phyloP scores from a whole-genome alignment of 2,113 vertebrate species.

The Lophotis ruficrista region DNA sequence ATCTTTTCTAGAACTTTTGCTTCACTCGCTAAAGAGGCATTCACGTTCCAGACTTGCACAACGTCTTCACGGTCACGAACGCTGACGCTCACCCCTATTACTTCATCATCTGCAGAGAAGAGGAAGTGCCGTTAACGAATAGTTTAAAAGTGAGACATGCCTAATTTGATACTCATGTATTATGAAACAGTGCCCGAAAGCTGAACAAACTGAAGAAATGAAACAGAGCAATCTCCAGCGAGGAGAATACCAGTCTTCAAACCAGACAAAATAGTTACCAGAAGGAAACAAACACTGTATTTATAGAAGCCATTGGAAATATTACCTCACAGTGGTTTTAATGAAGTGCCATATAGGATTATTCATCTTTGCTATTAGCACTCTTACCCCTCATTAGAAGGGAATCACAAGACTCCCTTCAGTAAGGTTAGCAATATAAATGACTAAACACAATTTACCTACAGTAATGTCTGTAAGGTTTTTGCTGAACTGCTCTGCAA shows the following conservation, averaged over 20 bases:
- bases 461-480: background rate
- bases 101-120: slow-evolving; percentile 87
- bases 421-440: background rate
- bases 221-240: background rate
- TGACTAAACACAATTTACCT: background rate
- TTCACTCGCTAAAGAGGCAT: slow-evolving; percentile 86
- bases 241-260: background rate
- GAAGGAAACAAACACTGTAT: background rate
- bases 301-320: background rate
- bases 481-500: background rate
- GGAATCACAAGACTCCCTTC: background rate
- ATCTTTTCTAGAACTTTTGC: slow-evolving; percentile 91
- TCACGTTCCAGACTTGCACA: slow-evolving; percentile 96
- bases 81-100: slow-evolving; percentile 93
- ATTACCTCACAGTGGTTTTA: background rate
- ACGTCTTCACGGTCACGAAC: slow-evolving; percentile 91
- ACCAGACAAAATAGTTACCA: slow-evolving; percentile 36
- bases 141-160: slow-evolving; percentile 11
- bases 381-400: background rate
- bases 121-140: background rate
- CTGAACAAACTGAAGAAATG: background rate
- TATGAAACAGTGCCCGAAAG: background rate
- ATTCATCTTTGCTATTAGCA: background rate
- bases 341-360: background rate
- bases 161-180: background rate